phyloP scores from a whole-genome alignment of 2,113 vertebrate genomes.

The Acinonyx jubatus region DNA sequence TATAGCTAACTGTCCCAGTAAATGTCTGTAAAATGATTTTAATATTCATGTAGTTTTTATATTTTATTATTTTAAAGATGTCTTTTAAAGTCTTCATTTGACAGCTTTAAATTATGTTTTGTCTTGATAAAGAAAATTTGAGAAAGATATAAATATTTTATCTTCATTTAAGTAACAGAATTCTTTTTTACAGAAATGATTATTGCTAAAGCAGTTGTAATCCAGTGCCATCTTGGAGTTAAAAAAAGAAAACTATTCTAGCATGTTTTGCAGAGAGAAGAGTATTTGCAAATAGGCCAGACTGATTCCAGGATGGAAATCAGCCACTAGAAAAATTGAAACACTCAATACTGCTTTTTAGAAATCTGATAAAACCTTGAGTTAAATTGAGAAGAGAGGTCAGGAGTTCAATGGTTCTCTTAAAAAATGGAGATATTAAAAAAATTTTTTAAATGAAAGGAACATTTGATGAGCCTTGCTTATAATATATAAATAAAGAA shows the following conservation, averaged over 20 bases:
- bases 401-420: slow-evolving; percentile 46
- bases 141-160: background rate
- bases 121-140: slow-evolving; percentile 32
- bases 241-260: slow-evolving; percentile 49
- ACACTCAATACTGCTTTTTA: slow-evolving; percentile 21
- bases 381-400: slow-evolving; percentile 51
- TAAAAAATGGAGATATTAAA: background rate
- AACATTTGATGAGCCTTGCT: slow-evolving; percentile 19
- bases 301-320: slow-evolving; percentile 54
- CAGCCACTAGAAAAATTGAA: slow-evolving; percentile 33
- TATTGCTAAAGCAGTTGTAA: background rate
- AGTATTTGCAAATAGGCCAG: slow-evolving; percentile 45
- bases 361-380: slow-evolving; percentile 37
- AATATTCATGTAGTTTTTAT: slow-evolving; percentile 30
- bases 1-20: background rate
- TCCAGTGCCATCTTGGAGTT: background rate
- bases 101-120: background rate
- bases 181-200: slow-evolving; percentile 8
- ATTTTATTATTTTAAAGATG: slow-evolving; percentile 41
- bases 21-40: slow-evolving; percentile 31
- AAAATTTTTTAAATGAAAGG: background rate
- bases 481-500: slow-evolving; percentile 40
- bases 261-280: slow-evolving; percentile 53
- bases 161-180: slow-evolving; percentile 39
- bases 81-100: background rate